Evolutionary conservation across 2,888 invertebrate genomes (phyloP).

Genomic region (Archips crataeganus): DNA sequence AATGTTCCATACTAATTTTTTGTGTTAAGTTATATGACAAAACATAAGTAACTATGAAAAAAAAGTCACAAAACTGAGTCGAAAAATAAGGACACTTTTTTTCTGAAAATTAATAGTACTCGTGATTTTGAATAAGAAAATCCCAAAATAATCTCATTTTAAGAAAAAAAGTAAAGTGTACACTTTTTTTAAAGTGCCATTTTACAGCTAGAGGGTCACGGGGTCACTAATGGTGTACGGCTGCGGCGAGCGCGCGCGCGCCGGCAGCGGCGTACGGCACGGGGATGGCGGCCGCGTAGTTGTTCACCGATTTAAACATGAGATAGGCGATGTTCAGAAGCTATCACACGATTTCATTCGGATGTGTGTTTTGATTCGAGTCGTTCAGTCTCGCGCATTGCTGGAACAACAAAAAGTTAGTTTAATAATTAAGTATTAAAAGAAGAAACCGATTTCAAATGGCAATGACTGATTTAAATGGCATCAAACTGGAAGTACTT

Average conservation of each 20-base stretch:
- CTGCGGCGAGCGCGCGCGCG: conserved; percentile 68
- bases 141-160: no score
- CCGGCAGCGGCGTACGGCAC: conserved; percentile 78
- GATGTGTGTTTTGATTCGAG: conserved; percentile 93
- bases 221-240: conserved; percentile 46
- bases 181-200: conserved; percentile 30
- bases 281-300: conserved; percentile 81
- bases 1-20: no score
- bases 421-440: background rate
- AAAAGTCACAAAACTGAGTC: no score
- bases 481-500: no score
- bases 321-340: conserved; percentile 89
- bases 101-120: no score
- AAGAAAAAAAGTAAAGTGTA: no score
- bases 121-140: no score
- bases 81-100: no score
- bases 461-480: no score
- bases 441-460: no score
- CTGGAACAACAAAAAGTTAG: conserved; percentile 81
- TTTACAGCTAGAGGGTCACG: conserved; percentile 64
- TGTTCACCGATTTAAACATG: conserved; percentile 88
- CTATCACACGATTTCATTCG: conserved; percentile 94
- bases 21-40: no score
- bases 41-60: no score
- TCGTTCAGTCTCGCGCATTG: conserved; percentile 93